These are phyloP conservation scores for Drosophila erecta DNA, from an alignment of 1,140 invertebrate genomes.

Conservation along the genomic window DNA sequence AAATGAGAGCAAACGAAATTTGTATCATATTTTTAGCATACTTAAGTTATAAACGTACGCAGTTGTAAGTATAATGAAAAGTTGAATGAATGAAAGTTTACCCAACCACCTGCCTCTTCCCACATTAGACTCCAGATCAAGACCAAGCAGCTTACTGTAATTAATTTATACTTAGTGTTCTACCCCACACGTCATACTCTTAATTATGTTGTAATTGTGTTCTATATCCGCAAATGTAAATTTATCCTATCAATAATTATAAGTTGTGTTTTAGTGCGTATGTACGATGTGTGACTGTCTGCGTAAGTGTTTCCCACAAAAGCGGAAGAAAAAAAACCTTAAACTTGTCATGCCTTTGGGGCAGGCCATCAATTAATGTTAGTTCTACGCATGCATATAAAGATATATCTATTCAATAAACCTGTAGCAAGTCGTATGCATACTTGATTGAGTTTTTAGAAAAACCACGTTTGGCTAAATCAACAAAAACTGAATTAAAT, in stretches of 20 bases:
- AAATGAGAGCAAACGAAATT: constrained; percentile 30
- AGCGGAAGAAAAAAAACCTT: constrained; percentile 23
- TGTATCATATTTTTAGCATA: constrained; percentile 35
- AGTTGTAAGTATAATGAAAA: constrained; percentile 41
- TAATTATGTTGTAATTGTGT: constrained; percentile 25
- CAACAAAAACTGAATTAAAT: constrained; percentile 37
- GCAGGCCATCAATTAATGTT: constrained; percentile 58
- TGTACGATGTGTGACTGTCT: constrained; percentile 20
- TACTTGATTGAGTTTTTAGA: constrained; percentile 52
- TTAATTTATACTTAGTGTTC: constrained; percentile 50
- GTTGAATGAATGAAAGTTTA: constrained; percentile 17
- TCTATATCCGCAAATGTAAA: constrained; percentile 57
- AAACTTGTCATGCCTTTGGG: constrained; percentile 50
- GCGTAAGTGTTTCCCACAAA: constrained; percentile 18
- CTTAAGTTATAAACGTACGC: constrained; percentile 29
- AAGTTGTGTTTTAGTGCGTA: constrained; percentile 41
- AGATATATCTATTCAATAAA: constrained; percentile 62
- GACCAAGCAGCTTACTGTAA: constrained; percentile 53
- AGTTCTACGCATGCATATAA: constrained; percentile 40
- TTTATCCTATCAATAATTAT: constrained; percentile 53
- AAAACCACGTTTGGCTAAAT: constrained; percentile 26
- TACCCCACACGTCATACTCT: constrained; percentile 21
- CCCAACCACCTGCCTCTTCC: constrained; percentile 24
- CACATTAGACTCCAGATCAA: constrained; percentile 26
- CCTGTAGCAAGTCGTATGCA: constrained; percentile 52